Evolutionary conservation across 2,113 vertebrate species (phyloP), one percentile per base, ranked within the genome.

Genomic region (Ondatra zibethicus): DNA sequence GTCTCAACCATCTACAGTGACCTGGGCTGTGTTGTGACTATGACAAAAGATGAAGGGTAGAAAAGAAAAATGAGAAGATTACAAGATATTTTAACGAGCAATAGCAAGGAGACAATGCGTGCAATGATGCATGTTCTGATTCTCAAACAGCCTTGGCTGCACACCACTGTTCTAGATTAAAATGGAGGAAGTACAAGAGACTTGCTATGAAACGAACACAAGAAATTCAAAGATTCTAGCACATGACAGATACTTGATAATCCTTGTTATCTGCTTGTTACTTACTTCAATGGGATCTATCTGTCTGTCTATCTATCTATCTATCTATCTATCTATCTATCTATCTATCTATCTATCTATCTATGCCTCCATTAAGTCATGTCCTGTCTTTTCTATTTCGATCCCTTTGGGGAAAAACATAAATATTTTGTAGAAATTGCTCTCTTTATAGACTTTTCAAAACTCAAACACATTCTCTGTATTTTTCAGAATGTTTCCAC

Each of bases 391-490:
- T 88, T 78, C 36, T 36, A 75, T 72, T 94, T 94, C 45, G 92
- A 25, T 89, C 90, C 21, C 63, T 14, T 88, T 73, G 25, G 73
- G 47, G n/a, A 75, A 76, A 65, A 95, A 81, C 2, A 6, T 93
- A 95, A 90, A 84, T 81, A 39, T 55, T 77, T 66, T 36, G 87
- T 0, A 36, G 55, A 92, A 31, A 92, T 86, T 86, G 21, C 2
- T 91, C 33, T 95, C n/a, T 85, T 95, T 7, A 21, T 50, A 94
- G 42, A 45, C 29, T 82, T 89, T 75, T 88, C 61, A 75, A 27
- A 97, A 87, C 82, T 93, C 31, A 97, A 87, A 82, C 33, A 47
- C 6, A 88, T 77, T 88, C 85, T 52, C 52, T 17, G 82, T 66
- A 91, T 89, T 96, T 75, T 92, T 50, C 10, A 93, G 89, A 92